Conservation (phyloP, 2,888 invertebrate genomes). For the Eupithecia vulgata region DNA sequence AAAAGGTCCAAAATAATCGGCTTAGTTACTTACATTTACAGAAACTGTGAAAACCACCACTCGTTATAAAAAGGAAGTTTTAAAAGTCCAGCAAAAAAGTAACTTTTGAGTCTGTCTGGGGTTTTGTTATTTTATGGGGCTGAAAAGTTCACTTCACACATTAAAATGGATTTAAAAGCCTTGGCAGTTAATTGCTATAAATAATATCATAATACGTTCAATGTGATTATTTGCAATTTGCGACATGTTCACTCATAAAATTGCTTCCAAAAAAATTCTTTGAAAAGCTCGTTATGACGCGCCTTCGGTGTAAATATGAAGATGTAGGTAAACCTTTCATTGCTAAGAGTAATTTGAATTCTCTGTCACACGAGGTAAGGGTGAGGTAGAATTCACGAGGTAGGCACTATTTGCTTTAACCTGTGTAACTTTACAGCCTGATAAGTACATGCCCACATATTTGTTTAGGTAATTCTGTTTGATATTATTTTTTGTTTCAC, state of each 20-base stretch:
- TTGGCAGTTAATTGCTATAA: neutral
- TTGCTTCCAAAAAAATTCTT: neutral
- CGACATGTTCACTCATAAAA: neutral
- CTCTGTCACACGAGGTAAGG: neutral
- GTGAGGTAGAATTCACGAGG: neutral
- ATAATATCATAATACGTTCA: too few species aligned
- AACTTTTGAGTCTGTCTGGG: neutral
- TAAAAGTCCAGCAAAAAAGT: neutral
- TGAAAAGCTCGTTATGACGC: neutral
- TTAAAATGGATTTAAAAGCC: neutral
- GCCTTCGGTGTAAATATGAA: neutral
- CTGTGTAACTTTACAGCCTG: neutral
- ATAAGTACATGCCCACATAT: neutral
- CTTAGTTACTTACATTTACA: neutral
- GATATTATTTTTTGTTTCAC: neutral
- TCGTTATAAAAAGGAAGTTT: neutral
- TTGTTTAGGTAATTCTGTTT: neutral
- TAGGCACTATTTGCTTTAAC: neutral
- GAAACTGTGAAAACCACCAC: neutral
- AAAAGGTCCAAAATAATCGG: neutral
- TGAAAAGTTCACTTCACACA: neutral
- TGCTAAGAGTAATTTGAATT: neutral
- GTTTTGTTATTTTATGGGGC: neutral
- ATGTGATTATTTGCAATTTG: too few species aligned
- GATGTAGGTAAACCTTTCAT: neutral